phyloP scores from a whole-genome alignment of 1,140 invertebrate species.

The Bombus fervidus region DNA sequence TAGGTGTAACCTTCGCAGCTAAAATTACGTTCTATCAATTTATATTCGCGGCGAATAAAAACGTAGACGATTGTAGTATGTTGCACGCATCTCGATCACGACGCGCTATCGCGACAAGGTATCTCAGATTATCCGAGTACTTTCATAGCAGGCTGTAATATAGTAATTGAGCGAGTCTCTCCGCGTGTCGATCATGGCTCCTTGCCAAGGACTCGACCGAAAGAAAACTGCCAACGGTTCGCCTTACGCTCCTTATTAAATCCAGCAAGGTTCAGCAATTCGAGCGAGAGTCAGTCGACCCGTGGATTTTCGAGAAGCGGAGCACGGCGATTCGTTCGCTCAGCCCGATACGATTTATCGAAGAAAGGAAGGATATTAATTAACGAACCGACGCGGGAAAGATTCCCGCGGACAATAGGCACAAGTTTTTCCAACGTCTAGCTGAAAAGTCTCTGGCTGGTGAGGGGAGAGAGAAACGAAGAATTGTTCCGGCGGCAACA shows the following conservation, averaged over 20 bases:
- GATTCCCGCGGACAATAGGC: conserved; percentile 36
- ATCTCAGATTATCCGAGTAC: neutral
- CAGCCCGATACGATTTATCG: conserved; percentile 44
- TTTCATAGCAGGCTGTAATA: neutral
- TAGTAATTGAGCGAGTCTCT: neutral
- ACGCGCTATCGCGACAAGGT: neutral
- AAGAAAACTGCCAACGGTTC: neutral
- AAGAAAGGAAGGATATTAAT: conserved; percentile 44
- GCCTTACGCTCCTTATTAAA: conserved; percentile 26
- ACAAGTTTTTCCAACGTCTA: conserved; percentile 33
- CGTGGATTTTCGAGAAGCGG: conserved; percentile 16
- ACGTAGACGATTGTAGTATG: neutral
- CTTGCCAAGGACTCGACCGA: neutral
- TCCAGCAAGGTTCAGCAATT: neutral
- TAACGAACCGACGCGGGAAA: conserved; percentile 34
- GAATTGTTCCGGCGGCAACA: conserved; percentile 51
- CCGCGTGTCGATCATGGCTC: neutral
- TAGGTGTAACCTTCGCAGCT: neutral
- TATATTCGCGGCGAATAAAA: neutral
- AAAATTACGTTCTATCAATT: neutral
- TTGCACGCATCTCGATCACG: neutral
- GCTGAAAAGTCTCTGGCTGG: neutral
- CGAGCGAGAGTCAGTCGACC: neutral
- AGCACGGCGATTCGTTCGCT: neutral
- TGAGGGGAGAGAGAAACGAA: conserved; percentile 4